Evolutionary conservation across 2,797 vertebrate genomes (phyloP), one percentile per base, ranked within the genome.

Genomic region (Mus caroli): DNA sequence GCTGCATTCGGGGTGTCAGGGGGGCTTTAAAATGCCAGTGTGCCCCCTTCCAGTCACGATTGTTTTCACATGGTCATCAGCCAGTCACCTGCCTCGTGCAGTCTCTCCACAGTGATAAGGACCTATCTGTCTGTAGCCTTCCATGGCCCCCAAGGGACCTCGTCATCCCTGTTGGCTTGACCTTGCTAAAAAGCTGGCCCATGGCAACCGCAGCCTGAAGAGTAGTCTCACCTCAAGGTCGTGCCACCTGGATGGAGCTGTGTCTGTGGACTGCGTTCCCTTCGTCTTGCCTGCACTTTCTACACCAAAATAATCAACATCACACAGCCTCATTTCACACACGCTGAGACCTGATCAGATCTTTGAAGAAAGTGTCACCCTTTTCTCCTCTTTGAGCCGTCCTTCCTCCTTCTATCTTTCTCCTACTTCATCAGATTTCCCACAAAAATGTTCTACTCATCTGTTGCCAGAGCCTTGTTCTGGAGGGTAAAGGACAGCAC

Each of bases 171-270:
- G 50, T 60, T 43, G 62, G 1, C 0, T 28, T 43, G n/a, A 78
- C 69, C 40, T 28, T n/a, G 58, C 77, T 13, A 77, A n/a, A 77
- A n/a, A 50, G 62, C 76, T 50, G 2, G 20, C 9, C 3, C 58
- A 1, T 31, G 37, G 34, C 28, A 1, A 0, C n/a, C 37, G 1
- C 0, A 4, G 26, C 40, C 37, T 0, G 22, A 69, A 34, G 46
- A 14, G 34, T 0, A 1, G 20, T 3, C 24, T n/a, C 26, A 69
- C 60, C 0, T 46, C 6, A 1, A 17, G 77, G 14, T 60, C 1
- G 0, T 17, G 75, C 54, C 54, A 1, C 60, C 13, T 1, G 3
- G 50, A 4, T 1, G 6, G 50, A 3, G 0, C 91, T 8, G 11
- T 34, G 1, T 37, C 34, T 34, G 9, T 3, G n/a, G 62, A 6